Percentiles rank a stretch among this genome's conserved stretches.
Conservation (phyloP, 2,888 invertebrate genomes). For the Deilephila porcellus region DNA sequence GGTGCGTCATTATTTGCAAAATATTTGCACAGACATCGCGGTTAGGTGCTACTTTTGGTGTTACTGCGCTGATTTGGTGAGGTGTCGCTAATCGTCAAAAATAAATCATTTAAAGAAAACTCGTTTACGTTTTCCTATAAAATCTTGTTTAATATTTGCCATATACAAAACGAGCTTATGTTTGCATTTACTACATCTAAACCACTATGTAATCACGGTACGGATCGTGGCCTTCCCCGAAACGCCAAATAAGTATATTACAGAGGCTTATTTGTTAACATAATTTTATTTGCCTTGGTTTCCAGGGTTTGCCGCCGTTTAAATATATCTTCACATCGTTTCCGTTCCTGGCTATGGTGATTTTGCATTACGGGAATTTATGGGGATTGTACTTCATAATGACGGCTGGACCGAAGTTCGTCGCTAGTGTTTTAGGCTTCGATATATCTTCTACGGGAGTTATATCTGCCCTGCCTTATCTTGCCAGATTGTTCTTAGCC, state of each 20-base stretch:
- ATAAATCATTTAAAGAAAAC: constrained; percentile 32
- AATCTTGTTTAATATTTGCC: constrained; percentile 15
- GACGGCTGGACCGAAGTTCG: constrained; percentile 90
- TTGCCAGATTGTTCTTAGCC: constrained; percentile 87
- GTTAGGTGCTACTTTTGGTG: constrained; percentile 46
- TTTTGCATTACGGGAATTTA: constrained; percentile 90
- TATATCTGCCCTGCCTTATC: constrained; percentile 88
- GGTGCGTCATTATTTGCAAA: constrained; percentile 67
- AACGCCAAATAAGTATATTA: not conserved
- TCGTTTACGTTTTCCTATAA: not conserved
- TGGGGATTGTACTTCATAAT: constrained; percentile 91
- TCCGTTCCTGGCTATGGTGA: constrained; percentile 87
- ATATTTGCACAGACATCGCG: constrained; percentile 40
- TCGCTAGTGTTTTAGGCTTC: constrained; percentile 89
- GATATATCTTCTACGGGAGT: constrained; percentile 89
- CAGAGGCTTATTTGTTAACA: not conserved
- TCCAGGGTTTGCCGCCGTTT: constrained; percentile 88
- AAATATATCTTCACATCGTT: constrained; percentile 85
- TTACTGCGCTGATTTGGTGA: constrained; percentile 33
- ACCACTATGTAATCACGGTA: not conserved
- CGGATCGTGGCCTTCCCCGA: not conserved
- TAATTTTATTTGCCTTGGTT: constrained; percentile 43
- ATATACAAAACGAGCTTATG: constrained; percentile 7
- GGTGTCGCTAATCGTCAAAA: constrained; percentile 12
- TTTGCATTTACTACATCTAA: constrained; percentile 2